Base-by-base conservation (phyloP, 2,113 vertebrate genomes). In the Heterochromis multidens region DNA sequence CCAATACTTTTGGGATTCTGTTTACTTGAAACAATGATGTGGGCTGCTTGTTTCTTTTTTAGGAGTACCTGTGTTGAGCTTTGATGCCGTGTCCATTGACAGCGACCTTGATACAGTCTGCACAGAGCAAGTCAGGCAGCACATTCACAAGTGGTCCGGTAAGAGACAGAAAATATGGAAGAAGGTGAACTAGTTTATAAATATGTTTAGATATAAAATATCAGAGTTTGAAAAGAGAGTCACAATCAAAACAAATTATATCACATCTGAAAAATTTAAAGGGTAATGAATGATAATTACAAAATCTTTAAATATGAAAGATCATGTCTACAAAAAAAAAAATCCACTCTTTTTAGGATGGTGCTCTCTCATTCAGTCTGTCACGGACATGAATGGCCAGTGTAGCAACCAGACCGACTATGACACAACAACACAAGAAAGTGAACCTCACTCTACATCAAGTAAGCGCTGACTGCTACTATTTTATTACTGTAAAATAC, bases 91-190 rank as follows among this genome's bases (percentile, higher is more conserved):
- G 84, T 95, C 95, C 37, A 91, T 96, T n/a, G 95, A 96, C 88
- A 96, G 96, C 21, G 95, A 97, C 89, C 90, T 96, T 60, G 95
- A 97, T 82, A 96, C 96, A 6, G 93, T 95, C 78, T 91, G 87
- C 60, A 94, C 93, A 2, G 94, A 94, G 46, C 87, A 74, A 58
- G 90, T 95, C 74, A 90, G 87, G 25, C 80, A 82, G 49, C 91
- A 96, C 56, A 80, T 97, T 61, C 79, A 86, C 74, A 94, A 76
- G 21, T 86, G 77, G 5, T 58, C 92, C 3, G 78, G 88, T 92
- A 80, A 86, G 89, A 91, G 14, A 88, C 35, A 23, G 35, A 40
- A 79, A 54, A 56, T 13, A 10, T 52, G 9, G 7, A 57, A 23
- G 29, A 40, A 58, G 31, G n/a, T 29, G 23, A 35, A 52, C 52